Evolutionary conservation across 1,140 invertebrate genomes (phyloP).

Genomic region (Acyrthosiphon pisum): DNA sequence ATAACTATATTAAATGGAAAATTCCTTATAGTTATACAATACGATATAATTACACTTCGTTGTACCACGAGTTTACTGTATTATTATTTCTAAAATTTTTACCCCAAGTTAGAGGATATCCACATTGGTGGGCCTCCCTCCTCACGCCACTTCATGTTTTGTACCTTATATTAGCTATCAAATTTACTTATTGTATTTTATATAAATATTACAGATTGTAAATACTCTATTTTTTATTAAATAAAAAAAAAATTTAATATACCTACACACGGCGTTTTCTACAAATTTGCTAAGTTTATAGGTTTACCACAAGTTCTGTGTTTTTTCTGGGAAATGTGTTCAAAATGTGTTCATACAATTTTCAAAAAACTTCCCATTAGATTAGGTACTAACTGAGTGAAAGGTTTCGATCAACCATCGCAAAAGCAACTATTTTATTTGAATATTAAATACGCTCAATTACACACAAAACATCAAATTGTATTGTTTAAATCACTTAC

Average conservation of each 20-base stretch:
- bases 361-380: not conserved
- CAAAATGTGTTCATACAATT: not conserved
- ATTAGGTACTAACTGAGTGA: too few relatives aligned
- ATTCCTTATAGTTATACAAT: not conserved
- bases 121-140: too few relatives aligned
- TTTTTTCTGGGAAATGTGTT: not conserved
- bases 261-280: not conserved
- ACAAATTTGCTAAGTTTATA: not conserved
- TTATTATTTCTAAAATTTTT: too few relatives aligned
- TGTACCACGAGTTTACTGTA: too few relatives aligned
- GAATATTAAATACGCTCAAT: not conserved
- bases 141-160: too few relatives aligned
- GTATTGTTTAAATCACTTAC: not conserved
- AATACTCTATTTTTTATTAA: too few relatives aligned
- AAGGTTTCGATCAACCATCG: not conserved
- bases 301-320: not conserved
- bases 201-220: too few relatives aligned
- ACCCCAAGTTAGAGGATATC: too few relatives aligned
- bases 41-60: too few relatives aligned
- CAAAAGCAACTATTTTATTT: not conserved
- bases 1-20: not conserved
- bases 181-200: too few relatives aligned
- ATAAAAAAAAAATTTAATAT: too few relatives aligned
- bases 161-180: too few relatives aligned
- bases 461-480: not conserved